These are phyloP conservation scores for Aleadryas rufinucha DNA, from an alignment of 2,113 vertebrate species.

Conservation along the genomic window DNA sequence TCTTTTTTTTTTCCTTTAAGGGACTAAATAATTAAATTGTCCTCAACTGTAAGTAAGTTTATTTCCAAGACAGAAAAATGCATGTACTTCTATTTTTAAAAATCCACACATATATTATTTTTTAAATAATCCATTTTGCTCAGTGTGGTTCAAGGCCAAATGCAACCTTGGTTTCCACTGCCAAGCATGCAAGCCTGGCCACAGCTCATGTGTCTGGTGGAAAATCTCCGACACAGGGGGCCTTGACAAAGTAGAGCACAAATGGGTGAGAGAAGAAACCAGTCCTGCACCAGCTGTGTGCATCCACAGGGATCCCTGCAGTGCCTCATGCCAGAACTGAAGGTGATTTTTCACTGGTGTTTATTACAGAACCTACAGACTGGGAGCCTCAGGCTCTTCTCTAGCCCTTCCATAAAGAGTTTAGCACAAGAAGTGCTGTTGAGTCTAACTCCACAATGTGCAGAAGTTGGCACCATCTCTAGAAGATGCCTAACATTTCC, in stretches of 20 bases:
- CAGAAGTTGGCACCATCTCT: not conserved
- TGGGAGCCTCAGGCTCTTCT: not conserved
- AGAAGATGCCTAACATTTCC: not conserved
- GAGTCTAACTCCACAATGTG: fast-evolving
- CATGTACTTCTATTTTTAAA: not conserved
- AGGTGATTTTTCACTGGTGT: not conserved
- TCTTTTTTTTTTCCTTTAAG: not conserved
- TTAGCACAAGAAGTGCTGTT: not conserved
- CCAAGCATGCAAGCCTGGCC: not conserved
- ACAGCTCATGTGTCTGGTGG: not conserved
- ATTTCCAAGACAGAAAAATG: not conserved
- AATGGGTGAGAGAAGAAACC: not conserved
- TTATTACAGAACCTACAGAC: not conserved
- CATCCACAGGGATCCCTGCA: not conserved
- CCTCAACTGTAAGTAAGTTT: not conserved
- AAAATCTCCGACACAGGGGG: not conserved
- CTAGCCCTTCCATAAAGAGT: not conserved
- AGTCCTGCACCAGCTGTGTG: not conserved
- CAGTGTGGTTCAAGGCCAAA: not conserved
- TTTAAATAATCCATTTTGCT: not conserved
- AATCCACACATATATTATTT: not conserved
- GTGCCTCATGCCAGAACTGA: not conserved
- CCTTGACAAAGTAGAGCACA: not conserved
- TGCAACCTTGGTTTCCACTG: not conserved
- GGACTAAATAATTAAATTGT: not conserved